Percentiles rank a stretch among this genome's conserved stretches.
Conservation (phyloP, 2,888 invertebrate species). For the Drosophila basisetae region DNA sequence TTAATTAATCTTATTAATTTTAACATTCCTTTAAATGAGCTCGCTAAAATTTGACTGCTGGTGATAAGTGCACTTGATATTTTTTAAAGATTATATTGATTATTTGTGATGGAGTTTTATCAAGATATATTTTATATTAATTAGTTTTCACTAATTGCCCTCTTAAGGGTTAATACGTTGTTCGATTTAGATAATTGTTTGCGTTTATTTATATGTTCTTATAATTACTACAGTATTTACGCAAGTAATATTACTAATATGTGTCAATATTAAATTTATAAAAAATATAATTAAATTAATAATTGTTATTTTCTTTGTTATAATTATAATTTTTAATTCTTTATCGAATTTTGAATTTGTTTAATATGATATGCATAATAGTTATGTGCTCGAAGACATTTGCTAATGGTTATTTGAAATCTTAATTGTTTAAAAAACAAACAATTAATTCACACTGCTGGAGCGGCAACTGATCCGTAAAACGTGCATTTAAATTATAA, state of each 20-base stretch:
- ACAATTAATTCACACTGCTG: constrained; percentile 15
- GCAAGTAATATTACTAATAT: not conserved
- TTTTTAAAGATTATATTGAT: constrained; percentile 2
- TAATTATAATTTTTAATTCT: not conserved
- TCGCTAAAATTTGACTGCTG: too few species aligned
- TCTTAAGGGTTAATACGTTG: not conserved
- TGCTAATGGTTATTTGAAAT: constrained; percentile 2
- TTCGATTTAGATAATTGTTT: not conserved
- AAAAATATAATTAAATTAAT: not conserved
- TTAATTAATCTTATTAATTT: not conserved
- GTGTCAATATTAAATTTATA: not conserved
- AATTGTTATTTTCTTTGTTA: not conserved
- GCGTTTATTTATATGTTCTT: not conserved
- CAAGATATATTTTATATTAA: not conserved
- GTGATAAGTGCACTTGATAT: not conserved
- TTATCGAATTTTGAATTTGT: not conserved
- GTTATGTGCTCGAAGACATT: not conserved
- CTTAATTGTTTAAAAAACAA: constrained; percentile 16
- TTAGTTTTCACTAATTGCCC: not conserved
- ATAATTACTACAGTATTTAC: too few species aligned
- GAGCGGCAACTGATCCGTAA: not conserved
- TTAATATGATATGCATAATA: not conserved
- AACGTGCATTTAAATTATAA: constrained; percentile 22
- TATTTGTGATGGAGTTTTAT: not conserved
- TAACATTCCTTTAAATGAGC: not conserved